Conservation (phyloP, 1,140 invertebrate genomes). For the Tetramorium simillimum region DNA sequence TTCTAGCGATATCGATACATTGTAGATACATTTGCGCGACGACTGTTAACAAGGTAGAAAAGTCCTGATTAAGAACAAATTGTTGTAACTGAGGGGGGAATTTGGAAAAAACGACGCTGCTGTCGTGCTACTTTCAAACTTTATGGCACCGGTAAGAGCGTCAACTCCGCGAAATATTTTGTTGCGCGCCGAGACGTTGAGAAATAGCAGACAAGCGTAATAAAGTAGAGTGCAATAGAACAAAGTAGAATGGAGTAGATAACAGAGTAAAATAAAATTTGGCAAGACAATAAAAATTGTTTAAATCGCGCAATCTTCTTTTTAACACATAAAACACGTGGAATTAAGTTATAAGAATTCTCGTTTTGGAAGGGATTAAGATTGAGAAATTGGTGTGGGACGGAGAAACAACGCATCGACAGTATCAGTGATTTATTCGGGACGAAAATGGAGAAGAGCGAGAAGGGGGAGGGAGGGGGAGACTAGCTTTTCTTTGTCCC, state of each 20-base stretch:
- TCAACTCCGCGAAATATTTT: neutral
- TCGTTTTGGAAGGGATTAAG: neutral
- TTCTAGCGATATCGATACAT: constrained; percentile 35
- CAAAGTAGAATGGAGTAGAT: neutral
- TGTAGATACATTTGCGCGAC: constrained; percentile 27
- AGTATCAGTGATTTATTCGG: constrained; percentile 30
- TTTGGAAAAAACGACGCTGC: neutral
- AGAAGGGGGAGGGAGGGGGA: neutral
- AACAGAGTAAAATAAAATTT: neutral
- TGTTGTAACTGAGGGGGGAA: neutral
- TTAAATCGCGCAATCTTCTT: neutral
- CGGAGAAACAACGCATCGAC: neutral
- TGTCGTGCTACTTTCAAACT: neutral
- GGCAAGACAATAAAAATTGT: neutral
- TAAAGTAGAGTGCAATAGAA: constrained; percentile 1
- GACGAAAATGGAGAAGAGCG: neutral
- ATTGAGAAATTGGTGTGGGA: neutral
- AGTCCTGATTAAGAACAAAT: neutral
- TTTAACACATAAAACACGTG: neutral
- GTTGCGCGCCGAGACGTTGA: neutral
- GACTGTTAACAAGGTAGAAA: constrained; percentile 5
- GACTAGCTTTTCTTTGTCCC: neutral
- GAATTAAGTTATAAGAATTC: neutral
- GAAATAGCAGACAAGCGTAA: neutral
- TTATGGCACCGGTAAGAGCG: neutral